A percentile compares a stretch with the other conserved stretches of the same genome.
Conservation (phyloP, 2,113 vertebrate species). For the Paraplagusia blochii region DNA sequence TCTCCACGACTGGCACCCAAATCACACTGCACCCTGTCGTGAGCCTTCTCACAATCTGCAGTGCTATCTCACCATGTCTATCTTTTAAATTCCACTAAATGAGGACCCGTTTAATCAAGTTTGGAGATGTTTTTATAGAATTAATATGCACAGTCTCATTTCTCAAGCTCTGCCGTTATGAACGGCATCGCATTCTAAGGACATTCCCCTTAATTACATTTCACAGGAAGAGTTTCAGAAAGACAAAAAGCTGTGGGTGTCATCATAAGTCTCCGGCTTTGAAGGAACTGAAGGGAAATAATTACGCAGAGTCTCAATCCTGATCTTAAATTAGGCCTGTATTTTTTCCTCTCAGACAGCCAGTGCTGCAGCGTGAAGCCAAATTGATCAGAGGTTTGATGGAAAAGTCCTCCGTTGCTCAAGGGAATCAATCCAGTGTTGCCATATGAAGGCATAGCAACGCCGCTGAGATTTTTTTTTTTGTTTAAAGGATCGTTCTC, state of each 20-base stretch:
- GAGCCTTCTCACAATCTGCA: too few relatives aligned
- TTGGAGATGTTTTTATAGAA: neutral
- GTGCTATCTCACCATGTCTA: too few relatives aligned
- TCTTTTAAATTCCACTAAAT: too few relatives aligned
- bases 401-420: conserved; percentile 53
- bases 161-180: too few relatives aligned
- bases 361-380: conserved; percentile 17
- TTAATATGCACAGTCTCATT: too few relatives aligned
- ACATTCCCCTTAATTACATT: neutral
- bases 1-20: too few relatives aligned
- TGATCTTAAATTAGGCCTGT: conserved; percentile 29
- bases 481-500: conserved; percentile 37
- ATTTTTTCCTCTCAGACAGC: conserved; percentile 24
- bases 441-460: conserved; percentile 52
- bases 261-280: neutral
- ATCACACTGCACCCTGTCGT: too few relatives aligned
- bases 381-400: conserved; percentile 64
- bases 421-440: conserved; percentile 56
- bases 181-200: too few relatives aligned
- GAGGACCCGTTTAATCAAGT: too few relatives aligned
- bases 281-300: conserved; percentile 10
- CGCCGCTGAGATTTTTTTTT: conserved; percentile 67
- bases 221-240: neutral
- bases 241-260: neutral
- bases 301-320: conserved; percentile 4